Evolutionary conservation across 2,888 invertebrate genomes (phyloP).

Genomic region (Drosophila subquinaria): DNA sequence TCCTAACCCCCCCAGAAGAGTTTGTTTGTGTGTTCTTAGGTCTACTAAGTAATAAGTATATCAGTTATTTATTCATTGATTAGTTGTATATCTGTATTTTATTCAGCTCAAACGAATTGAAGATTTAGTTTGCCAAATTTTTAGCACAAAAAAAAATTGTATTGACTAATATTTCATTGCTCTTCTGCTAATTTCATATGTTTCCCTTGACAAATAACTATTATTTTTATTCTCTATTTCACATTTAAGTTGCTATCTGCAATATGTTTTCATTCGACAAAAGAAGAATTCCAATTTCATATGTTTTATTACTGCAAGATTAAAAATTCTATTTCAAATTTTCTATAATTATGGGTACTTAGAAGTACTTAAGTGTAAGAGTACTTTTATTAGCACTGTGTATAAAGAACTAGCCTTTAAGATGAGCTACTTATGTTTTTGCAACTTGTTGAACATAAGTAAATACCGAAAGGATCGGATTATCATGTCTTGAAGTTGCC

Average conservation of each 20-base stretch:
- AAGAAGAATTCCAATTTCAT: not conserved
- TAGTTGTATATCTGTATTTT: constrained; percentile 1
- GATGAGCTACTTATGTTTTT: constrained; percentile 20
- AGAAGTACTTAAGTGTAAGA: not conserved
- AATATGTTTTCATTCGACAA: not conserved
- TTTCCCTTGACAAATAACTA: not conserved
- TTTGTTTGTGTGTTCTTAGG: not conserved
- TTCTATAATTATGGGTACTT: constrained; percentile 4
- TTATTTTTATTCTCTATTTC: constrained; percentile 25
- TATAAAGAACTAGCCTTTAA: constrained; percentile 16
- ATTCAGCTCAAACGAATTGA: constrained; percentile 3
- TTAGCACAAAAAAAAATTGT: not conserved
- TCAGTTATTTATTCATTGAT: constrained; percentile 10
- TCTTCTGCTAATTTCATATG: not conserved
- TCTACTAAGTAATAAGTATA: constrained; percentile 8
- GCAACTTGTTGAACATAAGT: constrained; percentile 14
- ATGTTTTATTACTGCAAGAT: not conserved
- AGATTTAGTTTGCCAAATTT: not conserved
- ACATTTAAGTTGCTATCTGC: constrained; percentile 10
- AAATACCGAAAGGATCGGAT: constrained; percentile 20
- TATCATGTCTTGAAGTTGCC: constrained; percentile 10
- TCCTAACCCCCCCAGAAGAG: constrained; percentile 5
- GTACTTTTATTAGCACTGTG: constrained; percentile 7
- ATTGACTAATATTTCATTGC: not conserved
- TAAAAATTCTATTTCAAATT: constrained; percentile 5